Evolutionary conservation across 1,140 invertebrate species (phyloP).

Genomic region (Cyclargus thomasi): DNA sequence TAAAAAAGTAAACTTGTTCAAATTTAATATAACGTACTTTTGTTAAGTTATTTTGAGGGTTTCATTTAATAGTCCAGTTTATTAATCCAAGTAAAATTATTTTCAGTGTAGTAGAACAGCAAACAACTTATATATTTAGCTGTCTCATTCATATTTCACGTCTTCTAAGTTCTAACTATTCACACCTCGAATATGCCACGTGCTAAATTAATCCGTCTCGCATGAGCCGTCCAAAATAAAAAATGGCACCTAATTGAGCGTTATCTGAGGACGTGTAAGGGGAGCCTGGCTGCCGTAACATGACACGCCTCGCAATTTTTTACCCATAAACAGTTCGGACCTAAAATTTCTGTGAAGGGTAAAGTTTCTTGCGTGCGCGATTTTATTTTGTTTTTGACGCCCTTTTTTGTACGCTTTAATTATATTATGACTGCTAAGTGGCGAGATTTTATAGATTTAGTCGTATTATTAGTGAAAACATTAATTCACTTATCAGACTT

Average conservation of each 20-base stretch:
- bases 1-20: no score
- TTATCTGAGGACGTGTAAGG: slow-evolving; percentile 41
- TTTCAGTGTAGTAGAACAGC: no score
- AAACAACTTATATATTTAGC: no score
- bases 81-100: no score
- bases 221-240: slow-evolving; percentile 34
- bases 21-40: no score
- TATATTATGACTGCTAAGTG: slow-evolving; percentile 15
- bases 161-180: neutral
- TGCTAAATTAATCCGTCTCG: slow-evolving; percentile 13
- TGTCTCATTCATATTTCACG: no score
- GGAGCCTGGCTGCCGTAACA: slow-evolving; percentile 43
- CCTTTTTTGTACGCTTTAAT: slow-evolving; percentile 17
- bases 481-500: neutral
- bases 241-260: slow-evolving; percentile 41
- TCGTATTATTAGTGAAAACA: neutral
- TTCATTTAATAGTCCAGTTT: no score
- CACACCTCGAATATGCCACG: neutral
- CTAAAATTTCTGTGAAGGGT: slow-evolving; percentile 34
- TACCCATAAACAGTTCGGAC: slow-evolving; percentile 49
- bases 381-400: slow-evolving; percentile 25
- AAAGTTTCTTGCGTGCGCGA: slow-evolving; percentile 43
- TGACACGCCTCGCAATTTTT: slow-evolving; percentile 43
- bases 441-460: neutral
- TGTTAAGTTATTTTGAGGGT: no score